Conservation (phyloP, 2,797 vertebrate genomes). For the Knipowitschia caucasica region DNA sequence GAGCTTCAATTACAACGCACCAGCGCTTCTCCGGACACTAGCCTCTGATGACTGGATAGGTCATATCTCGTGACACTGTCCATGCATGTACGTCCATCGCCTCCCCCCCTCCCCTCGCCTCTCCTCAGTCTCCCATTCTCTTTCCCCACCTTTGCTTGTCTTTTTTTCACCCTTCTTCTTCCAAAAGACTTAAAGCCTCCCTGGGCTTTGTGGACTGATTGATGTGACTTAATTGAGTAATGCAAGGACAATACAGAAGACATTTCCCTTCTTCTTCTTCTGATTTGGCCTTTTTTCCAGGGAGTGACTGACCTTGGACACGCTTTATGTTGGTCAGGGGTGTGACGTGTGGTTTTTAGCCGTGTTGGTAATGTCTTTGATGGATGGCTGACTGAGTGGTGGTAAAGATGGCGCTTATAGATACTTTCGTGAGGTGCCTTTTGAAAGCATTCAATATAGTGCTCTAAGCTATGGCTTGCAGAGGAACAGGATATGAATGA, state of each 20-base stretch:
- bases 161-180: slow-evolving; percentile 18
- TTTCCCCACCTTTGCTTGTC: slow-evolving; percentile 25
- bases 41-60: slow-evolving; percentile 48
- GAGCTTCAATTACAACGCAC: slow-evolving; percentile 67
- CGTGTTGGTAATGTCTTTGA: slow-evolving; percentile 36
- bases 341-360: slow-evolving; percentile 29
- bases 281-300: slow-evolving; percentile 19
- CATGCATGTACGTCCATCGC: slow-evolving; percentile 27
- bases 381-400: slow-evolving; percentile 25
- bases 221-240: slow-evolving; percentile 69
- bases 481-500: slow-evolving; percentile 23
- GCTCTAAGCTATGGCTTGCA: background rate
- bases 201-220: slow-evolving; percentile 48
- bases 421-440: slow-evolving; percentile 11
- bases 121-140: slow-evolving; percentile 16
- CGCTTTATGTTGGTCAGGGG: slow-evolving; percentile 22
- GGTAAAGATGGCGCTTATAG: slow-evolving; percentile 22
- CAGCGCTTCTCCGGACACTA: slow-evolving; percentile 58
- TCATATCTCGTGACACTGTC: slow-evolving; percentile 56
- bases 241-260: slow-evolving; percentile 48
- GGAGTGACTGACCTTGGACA: slow-evolving; percentile 45
- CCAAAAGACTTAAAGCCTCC: slow-evolving; percentile 54
- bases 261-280: slow-evolving; percentile 28
- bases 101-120: slow-evolving; percentile 16
- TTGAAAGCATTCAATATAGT: slow-evolving; percentile 5